These are phyloP conservation scores for Drosophila barbarae DNA, from an alignment of 2,888 invertebrate genomes.

Conservation along the genomic window DNA sequence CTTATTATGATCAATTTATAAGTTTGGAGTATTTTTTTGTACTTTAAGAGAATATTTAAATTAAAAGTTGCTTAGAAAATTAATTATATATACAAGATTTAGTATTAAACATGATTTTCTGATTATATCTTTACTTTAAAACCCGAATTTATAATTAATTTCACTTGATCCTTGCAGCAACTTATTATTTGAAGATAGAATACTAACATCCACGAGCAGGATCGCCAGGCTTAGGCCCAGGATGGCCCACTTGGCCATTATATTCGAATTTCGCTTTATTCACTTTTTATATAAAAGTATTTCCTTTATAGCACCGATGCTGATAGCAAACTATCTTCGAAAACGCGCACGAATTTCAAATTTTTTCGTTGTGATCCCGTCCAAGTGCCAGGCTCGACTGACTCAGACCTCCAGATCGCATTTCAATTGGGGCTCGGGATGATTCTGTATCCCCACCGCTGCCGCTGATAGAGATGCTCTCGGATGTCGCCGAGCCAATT, in stretches of 20 bases:
- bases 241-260: slow-evolving; percentile 38
- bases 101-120: background rate
- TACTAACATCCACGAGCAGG: slow-evolving; percentile 55
- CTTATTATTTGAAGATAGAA: background rate
- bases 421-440: slow-evolving; percentile 54
- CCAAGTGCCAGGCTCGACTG: slow-evolving; percentile 66
- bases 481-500: slow-evolving; percentile 47
- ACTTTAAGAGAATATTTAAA: background rate
- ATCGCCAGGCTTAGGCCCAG: slow-evolving; percentile 49
- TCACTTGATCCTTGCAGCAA: background rate
- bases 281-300: slow-evolving; percentile 16
- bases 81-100: too few species aligned
- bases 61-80: too few species aligned
- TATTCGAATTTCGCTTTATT: slow-evolving; percentile 16
- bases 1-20: slow-evolving; percentile 24
- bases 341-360: slow-evolving; percentile 34
- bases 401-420: slow-evolving; percentile 44
- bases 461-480: slow-evolving; percentile 37
- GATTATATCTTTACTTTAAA: background rate
- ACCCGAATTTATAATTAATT: background rate
- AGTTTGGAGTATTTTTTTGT: background rate
- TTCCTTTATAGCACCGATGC: slow-evolving; percentile 28
- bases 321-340: slow-evolving; percentile 40
- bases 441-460: slow-evolving; percentile 23
- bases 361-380: slow-evolving; percentile 39